These are phyloP conservation scores for Mesoligia furuncula DNA, from an alignment of 2,888 invertebrate genomes.

Conservation along the genomic window DNA sequence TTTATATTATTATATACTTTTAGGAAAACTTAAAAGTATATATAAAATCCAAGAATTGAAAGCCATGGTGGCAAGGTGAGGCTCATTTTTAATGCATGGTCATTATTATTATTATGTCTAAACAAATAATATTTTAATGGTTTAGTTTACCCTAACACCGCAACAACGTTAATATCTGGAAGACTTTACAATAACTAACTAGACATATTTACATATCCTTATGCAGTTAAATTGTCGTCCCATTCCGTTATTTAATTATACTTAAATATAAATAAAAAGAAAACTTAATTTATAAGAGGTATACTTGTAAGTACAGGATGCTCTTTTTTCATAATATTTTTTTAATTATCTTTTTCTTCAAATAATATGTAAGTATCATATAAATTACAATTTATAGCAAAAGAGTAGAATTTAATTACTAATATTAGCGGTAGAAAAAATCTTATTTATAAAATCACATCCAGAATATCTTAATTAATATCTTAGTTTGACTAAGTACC, in stretches of 20 bases:
- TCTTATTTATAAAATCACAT: constrained; percentile 73
- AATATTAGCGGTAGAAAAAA: constrained; percentile 53
- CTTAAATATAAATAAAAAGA: constrained; percentile 42
- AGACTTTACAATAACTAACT: constrained; percentile 41
- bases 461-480: constrained; percentile 69
- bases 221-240: constrained; percentile 47
- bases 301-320: constrained; percentile 54
- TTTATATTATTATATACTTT: no score
- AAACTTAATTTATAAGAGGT: constrained; percentile 61
- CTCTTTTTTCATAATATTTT: constrained; percentile 10
- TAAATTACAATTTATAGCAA: constrained; percentile 27
- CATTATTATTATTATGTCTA: background rate
- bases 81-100: background rate
- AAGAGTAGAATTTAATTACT: constrained; percentile 47
- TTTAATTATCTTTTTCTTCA: background rate
- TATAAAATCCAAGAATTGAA: background rate
- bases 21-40: no score
- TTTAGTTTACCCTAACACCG: constrained; percentile 18
- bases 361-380: constrained; percentile 18
- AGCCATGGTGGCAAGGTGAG: background rate
- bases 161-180: constrained; percentile 24
- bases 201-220: constrained; percentile 50
- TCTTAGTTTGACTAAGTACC: constrained; percentile 79
- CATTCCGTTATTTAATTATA: constrained; percentile 36
- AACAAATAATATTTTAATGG: background rate